Base-by-base conservation (phyloP, 1,140 invertebrate species). In the Hyposmocoma kahamanoa region DNA sequence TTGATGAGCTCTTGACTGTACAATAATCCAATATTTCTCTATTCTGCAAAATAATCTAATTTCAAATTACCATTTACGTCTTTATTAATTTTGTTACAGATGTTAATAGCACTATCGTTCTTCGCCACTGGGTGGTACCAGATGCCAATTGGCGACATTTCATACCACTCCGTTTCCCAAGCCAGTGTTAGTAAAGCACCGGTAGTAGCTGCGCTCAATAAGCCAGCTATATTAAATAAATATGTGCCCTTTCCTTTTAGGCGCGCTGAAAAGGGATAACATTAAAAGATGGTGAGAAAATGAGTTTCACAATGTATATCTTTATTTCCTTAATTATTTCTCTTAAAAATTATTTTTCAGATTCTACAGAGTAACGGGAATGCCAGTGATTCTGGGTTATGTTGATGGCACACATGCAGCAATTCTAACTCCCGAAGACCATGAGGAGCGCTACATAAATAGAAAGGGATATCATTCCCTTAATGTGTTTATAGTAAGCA, bases 391-490 rank as follows among this genome's bases (percentile, higher is more conserved):
- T 1, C 13, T 50, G n/a, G 47, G 53, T 10, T 50, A 43, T 17
- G 47, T 56, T 24, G 54, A 56, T 36, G 42, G 49, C 26, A 56
- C 54, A 3, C 44, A 56, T 34, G 17, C 52, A 22, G 32, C 49
- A 1, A 36, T 51, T n/a, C n/a, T 51, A 9, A 38, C 5, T 26
- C 48, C 54, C 1, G 9, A 2, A 13, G 39, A 47, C 4, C 18
- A 51, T 22, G 45, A 56, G 15, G 44, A 56, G 9, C 9, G 9
- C 1, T 56, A 26, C 36, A 42, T 47, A 38, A 51, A 56, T 19
- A 44, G 54, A 15, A 56, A 56, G 15, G 19, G 22, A 15, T 56
- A 38, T 15, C 54, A 56, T 26, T 51, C 54, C 3, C 1, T 50
- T 9, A 51, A 52, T 39, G 42, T 45, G 17, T 30, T 30, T 3